Base-by-base conservation (phyloP, 2,797 vertebrate species). In the Staurois parvus region DNA sequence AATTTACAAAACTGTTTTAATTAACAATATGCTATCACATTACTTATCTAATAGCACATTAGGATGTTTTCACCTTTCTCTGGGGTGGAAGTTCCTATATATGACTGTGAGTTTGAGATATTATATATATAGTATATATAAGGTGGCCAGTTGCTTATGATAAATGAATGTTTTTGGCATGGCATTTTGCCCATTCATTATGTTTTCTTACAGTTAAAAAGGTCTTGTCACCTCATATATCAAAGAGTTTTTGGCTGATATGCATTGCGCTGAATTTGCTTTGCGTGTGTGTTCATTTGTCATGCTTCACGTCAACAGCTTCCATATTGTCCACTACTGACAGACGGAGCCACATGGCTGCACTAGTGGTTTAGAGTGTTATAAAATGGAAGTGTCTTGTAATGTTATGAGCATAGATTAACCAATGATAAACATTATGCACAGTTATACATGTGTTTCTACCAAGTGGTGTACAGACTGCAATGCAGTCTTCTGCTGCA, bases 141-240 rank as follows among this genome's bases (percentile, higher is more conserved):
- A 80, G 67, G 79, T 72, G 68, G 45, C 68, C 52, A 26, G 40
- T 15, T 48, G 37, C 42, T 28, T 32, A 69, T 42, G 21, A 28
- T 68, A 79, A 67, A 32, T 56, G 10, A 15, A 45, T 45, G 17
- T 34, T 29, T 32, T 56, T 56, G 42, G 66, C 68, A 24, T 59
- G 52, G 64, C 64, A 70, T 24, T 80, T 68, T 79, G 24, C 42
- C 40, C 21, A 37, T 70, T 7, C 32, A 17, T 70, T 34, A 70
- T 70, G 11, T 45, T 40, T 45, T n/a, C 32, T 13, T 48, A 30
- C 52, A 52, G 1, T 76, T 19, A 68, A 52, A 17, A 76, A 84
- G 64, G 29, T 62, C 45, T 84, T 34, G 67, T 56, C 75, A 59
- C 48, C 72, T 77, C 48, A 72, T 77, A 76, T 48, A 84, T 59